These are phyloP conservation scores for Cancer borealis DNA, from an alignment of 2,888 invertebrate genomes.

Conservation along the genomic window DNA sequence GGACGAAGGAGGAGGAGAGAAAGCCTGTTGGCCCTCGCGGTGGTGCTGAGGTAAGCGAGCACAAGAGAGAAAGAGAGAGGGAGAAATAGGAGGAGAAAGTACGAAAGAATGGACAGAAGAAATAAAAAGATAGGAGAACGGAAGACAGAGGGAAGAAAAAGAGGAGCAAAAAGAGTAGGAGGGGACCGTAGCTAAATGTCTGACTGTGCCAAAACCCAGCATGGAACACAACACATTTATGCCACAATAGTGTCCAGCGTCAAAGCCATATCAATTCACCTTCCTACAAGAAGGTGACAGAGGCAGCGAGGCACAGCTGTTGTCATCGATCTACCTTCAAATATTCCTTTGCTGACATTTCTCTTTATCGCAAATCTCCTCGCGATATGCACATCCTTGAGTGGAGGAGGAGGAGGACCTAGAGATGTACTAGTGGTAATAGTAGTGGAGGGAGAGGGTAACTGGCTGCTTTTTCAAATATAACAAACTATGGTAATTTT, in stretches of 20 bases:
- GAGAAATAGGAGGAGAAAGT: background rate
- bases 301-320: background rate
- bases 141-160: background rate
- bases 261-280: background rate
- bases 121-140: background rate
- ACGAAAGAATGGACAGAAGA: background rate
- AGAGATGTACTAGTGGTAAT: background rate
- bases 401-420: background rate
- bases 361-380: background rate
- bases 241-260: background rate
- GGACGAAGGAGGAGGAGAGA: background rate
- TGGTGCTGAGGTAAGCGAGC: background rate
- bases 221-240: background rate
- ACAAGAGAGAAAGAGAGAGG: background rate
- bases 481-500: too few species aligned
- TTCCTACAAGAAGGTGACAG: background rate
- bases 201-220: too few species aligned
- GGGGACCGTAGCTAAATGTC: background rate
- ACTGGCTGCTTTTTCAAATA: background rate
- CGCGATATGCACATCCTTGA: background rate
- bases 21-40: background rate
- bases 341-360: conserved; percentile 2
- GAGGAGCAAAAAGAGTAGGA: background rate
- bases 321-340: background rate
- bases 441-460: background rate